Base-by-base conservation (phyloP, 2,888 invertebrate genomes). In the Psylliodes chrysocephalus region DNA sequence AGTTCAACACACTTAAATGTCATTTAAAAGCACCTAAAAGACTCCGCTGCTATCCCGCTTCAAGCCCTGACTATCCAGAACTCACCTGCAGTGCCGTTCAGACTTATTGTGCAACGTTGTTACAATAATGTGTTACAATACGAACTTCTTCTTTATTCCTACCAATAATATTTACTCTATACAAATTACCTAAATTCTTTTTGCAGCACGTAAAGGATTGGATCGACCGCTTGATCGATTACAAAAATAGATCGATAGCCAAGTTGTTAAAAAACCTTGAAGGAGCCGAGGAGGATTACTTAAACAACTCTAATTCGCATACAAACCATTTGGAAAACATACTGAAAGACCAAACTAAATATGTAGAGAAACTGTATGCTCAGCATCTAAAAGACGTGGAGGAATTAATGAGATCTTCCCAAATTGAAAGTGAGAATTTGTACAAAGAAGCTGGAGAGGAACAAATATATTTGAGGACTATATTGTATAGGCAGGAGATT, bases 201-300 rank as follows among this genome's bases (percentile, higher is more conserved):
- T 63, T 64, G 22, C 38, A 89, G 85, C 86, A 87, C 63, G 82
- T 90, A 77, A 84, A 85, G 77, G 78, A 82, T 49, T 86, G 86
- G 69, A 90, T 90, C 78, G 86, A 89, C 71, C 84, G 85, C 72
- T 82, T 88, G n/a, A 71, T 91, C 12, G 86, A 88, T 25, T 85
- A 88, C 8, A 93, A 93, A 78, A 88, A 92, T 77, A 84, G 86
- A 0, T 85, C 89, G 0, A 88, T 93, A 35, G 80, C 84, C 2
- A 85, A 87, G 12, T 82, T 94, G 61, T 82, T 90, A 72, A 83
- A 82, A 15, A 90, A 91, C 65, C 83, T 92, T 8, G 88, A 91
- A 19, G 87, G 89, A 70, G 88, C 91, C 0, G 91, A 93, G 76
- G 86, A 89, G 19, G 91, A 92, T 79, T 92, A 93, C 75, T 85